These are phyloP conservation scores for Troides helena DNA, from an alignment of 2,888 invertebrate species.

Conservation along the genomic window DNA sequence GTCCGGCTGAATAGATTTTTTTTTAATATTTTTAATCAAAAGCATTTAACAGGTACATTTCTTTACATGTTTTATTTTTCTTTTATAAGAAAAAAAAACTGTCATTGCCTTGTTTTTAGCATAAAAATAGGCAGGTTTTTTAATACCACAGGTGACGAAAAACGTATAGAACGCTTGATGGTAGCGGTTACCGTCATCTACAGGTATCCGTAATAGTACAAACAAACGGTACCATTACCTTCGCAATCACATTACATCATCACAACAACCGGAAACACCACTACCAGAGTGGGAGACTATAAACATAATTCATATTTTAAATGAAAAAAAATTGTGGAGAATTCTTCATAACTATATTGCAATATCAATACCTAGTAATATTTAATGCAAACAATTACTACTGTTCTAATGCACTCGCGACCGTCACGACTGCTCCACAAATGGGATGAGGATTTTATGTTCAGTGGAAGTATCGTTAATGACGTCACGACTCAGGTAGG, in stretches of 20 bases:
- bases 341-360: background rate
- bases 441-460: background rate
- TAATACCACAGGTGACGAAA: background rate
- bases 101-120: no score
- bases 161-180: background rate
- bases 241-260: background rate
- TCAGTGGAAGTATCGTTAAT: background rate
- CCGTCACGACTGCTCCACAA: background rate
- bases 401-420: background rate
- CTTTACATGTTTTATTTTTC: no score
- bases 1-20: no score
- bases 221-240: background rate
- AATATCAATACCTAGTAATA: background rate
- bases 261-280: background rate
- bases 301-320: background rate
- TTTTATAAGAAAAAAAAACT: no score
- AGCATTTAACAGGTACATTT: no score
- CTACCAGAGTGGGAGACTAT: background rate
- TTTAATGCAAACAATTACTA: background rate
- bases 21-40: no score
- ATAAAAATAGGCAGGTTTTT: no score
- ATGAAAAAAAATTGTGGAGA: background rate
- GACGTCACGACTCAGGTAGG: slow-evolving; percentile 53
- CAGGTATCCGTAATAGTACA: no score
- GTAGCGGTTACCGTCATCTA: no score